Conservation (phyloP, 2,113 vertebrate species). For the Nothoprocta pentlandii region DNA sequence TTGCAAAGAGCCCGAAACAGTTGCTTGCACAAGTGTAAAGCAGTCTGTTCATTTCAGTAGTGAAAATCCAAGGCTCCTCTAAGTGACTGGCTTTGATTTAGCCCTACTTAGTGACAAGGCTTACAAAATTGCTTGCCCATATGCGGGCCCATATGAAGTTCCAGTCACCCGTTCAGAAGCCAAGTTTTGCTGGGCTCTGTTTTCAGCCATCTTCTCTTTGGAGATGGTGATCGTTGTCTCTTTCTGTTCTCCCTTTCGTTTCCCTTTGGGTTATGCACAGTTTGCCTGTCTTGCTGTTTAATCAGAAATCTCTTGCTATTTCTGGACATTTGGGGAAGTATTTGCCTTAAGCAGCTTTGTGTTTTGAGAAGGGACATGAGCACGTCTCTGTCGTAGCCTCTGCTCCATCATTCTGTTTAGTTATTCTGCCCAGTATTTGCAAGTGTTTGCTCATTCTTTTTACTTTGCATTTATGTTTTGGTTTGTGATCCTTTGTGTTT, state of each 20-base stretch:
- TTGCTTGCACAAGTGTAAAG: not conserved
- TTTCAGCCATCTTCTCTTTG: not conserved
- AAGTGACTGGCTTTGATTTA: not conserved
- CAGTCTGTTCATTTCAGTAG: not conserved
- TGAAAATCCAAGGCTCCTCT: not conserved
- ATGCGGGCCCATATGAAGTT: not conserved
- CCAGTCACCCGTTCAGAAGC: not conserved
- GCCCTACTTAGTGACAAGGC: not conserved
- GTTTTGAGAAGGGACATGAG: not conserved
- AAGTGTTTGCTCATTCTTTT: not conserved
- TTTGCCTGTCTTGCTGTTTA: constrained; percentile 26
- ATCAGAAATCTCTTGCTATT: constrained; percentile 40
- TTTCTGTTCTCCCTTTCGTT: constrained; percentile 63
- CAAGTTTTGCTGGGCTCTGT: not conserved
- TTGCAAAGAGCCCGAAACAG: not conserved
- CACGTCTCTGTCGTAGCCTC: not conserved
- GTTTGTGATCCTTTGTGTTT: not conserved
- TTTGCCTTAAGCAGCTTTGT: not conserved
- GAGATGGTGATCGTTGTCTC: rapidly evolving
- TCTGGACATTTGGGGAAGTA: constrained; percentile 48
- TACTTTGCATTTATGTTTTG: not conserved
- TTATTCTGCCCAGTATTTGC: not conserved
- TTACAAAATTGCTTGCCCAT: not conserved
- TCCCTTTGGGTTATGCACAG: constrained; percentile 8
- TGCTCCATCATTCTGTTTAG: not conserved